Conservation (phyloP, 2,797 vertebrate species). For the Prunella strophiata region DNA sequence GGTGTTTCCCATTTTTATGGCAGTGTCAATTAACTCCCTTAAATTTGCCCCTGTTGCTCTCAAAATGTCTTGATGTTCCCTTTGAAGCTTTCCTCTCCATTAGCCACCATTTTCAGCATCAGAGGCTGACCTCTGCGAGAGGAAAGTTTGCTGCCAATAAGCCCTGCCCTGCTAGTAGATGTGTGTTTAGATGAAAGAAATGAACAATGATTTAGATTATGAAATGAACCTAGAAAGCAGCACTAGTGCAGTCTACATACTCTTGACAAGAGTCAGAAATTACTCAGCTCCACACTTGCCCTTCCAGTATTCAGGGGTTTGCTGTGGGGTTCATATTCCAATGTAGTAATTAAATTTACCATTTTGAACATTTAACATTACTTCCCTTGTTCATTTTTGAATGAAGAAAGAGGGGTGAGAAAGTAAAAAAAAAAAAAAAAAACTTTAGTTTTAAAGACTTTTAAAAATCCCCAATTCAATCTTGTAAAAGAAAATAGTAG, state of each 20-base stretch:
- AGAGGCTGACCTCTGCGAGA: constrained; percentile 30
- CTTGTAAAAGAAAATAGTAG: not conserved
- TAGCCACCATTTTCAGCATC: constrained; percentile 61
- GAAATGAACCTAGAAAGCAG: constrained; percentile 16
- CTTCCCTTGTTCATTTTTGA: not conserved
- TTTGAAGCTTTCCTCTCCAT: constrained; percentile 68
- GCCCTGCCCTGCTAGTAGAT: not conserved
- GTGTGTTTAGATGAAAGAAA: constrained; percentile 54
- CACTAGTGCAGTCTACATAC: not conserved
- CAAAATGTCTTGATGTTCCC: constrained; percentile 54
- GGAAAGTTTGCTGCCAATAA: constrained; percentile 36
- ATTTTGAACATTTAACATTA: not conserved
- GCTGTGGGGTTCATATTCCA: not conserved
- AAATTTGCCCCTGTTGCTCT: constrained; percentile 56
- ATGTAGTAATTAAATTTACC: not conserved
- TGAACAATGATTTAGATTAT: not conserved
- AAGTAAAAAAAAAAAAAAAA: not conserved
- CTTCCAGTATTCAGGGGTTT: not conserved
- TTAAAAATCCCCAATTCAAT: not conserved
- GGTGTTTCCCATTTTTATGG: constrained; percentile 73
- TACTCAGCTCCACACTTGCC: not conserved
- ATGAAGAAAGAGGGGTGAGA: not conserved
- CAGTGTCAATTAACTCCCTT: constrained; percentile 67
- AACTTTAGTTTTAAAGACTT: too few species aligned
- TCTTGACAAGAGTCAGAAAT: not conserved